Evolutionary conservation across 2,888 invertebrate genomes (phyloP).

Genomic region (Biston stratarius): DNA sequence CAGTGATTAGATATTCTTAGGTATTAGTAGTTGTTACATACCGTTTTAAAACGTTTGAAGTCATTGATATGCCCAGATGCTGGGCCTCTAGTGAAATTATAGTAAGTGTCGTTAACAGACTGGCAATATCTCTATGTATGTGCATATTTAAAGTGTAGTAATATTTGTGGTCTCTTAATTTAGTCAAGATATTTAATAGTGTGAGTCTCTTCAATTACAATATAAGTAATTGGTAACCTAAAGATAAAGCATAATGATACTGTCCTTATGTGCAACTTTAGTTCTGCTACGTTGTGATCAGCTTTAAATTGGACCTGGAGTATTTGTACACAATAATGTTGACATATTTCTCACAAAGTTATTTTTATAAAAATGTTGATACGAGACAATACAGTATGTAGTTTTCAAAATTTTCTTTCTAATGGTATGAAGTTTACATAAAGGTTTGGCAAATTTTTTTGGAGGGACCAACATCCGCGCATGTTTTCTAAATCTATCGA

Average conservation of each 20-base stretch:
- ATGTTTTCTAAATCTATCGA: constrained; percentile 52
- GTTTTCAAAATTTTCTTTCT: constrained; percentile 69
- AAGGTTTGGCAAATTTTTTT: constrained; percentile 74
- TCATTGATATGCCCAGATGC: constrained; percentile 82
- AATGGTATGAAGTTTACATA: constrained; percentile 62
- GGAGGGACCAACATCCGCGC: constrained; percentile 82
- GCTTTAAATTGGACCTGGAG: constrained; percentile 82
- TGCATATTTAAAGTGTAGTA: constrained; percentile 84
- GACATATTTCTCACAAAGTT: constrained; percentile 79
- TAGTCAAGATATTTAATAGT: constrained; percentile 86
- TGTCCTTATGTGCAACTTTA: constrained; percentile 83
- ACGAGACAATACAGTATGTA: constrained; percentile 83
- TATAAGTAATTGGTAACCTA: constrained; percentile 81
- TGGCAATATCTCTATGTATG: constrained; percentile 85
- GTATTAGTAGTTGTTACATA: constrained; percentile 85
- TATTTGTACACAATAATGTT: constrained; percentile 80
- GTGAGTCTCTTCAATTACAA: constrained; percentile 82
- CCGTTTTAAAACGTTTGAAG: constrained; percentile 81
- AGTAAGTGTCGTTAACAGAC: constrained; percentile 84
- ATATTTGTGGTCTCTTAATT: constrained; percentile 82
- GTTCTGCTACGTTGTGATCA: constrained; percentile 84
- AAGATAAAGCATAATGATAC: constrained; percentile 75
- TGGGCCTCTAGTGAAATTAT: constrained; percentile 84
- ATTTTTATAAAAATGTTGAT: constrained; percentile 84
- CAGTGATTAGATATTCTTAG: constrained; percentile 85